Evolutionary conservation across 2,797 vertebrate genomes (phyloP).

Genomic region (Enteromius thamalakanensis): DNA sequence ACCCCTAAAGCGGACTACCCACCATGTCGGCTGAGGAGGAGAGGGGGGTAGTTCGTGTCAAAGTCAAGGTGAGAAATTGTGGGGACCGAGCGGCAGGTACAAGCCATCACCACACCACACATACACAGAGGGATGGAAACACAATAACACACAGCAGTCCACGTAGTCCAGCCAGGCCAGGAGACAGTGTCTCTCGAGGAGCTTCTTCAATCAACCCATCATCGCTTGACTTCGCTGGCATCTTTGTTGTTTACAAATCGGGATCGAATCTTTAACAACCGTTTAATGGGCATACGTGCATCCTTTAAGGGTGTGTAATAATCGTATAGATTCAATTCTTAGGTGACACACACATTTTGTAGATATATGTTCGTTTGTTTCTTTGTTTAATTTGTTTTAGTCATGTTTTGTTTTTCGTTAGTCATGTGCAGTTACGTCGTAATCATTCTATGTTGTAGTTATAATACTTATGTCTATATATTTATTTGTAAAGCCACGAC

Average conservation of each 20-base stretch:
- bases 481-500: not conserved
- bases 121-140: not conserved
- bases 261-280: not conserved
- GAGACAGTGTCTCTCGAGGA: not conserved
- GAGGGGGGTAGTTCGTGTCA: constrained; percentile 82
- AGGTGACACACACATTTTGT: not conserved
- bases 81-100: constrained; percentile 14
- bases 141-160: constrained; percentile 9
- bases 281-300: not conserved
- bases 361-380: not conserved
- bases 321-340: not conserved
- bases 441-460: not conserved
- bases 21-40: constrained; percentile 81
- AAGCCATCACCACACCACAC: not conserved
- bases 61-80: constrained; percentile 77
- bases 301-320: not conserved
- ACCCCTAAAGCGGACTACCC: constrained; percentile 54
- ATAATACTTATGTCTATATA: not conserved
- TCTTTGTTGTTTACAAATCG: constrained; percentile 37
- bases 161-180: constrained; percentile 16
- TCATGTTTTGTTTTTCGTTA: not conserved
- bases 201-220: not conserved
- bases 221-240: not conserved
- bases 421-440: not conserved
- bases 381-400: not conserved